Conservation (phyloP, 2,113 vertebrate genomes). For the Ranitomeya imitator region DNA sequence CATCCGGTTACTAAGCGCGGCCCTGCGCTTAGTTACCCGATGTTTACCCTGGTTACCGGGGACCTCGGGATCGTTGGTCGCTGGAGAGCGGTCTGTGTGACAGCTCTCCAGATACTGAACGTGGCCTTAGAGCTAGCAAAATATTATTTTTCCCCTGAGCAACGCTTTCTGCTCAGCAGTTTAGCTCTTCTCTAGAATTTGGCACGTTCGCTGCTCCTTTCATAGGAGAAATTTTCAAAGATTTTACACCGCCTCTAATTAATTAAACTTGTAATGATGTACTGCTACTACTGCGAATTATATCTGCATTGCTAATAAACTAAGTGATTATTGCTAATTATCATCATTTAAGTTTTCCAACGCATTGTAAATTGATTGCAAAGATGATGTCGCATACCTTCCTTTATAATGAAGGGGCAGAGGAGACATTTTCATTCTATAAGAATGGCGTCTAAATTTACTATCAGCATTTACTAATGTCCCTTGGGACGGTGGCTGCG, state of each 20-base stretch:
- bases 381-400: conserved; percentile 31
- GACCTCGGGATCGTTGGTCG: too few relatives aligned
- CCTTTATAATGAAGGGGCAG: conserved; percentile 13
- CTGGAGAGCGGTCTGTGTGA: too few relatives aligned
- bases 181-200: background rate
- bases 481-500: conserved; percentile 7
- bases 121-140: background rate
- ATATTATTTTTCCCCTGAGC: background rate
- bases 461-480: background rate
- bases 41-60: too few relatives aligned
- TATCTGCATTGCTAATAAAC: conserved; percentile 45
- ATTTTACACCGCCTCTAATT: conserved; percentile 37
- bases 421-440: background rate
- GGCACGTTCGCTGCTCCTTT: background rate
- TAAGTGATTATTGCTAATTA: conserved; percentile 53
- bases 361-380: conserved; percentile 51
- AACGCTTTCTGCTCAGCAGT: background rate
- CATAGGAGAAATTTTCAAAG: background rate
- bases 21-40: too few relatives aligned
- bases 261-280: conserved; percentile 47
- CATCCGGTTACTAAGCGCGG: too few relatives aligned
- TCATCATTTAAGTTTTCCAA: conserved; percentile 44
- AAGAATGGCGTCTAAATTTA: conserved; percentile 40
- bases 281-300: conserved; percentile 41
- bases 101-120: too few relatives aligned